Base-by-base conservation (phyloP, 2,113 vertebrate genomes). In the Lasiurus cinereus region DNA sequence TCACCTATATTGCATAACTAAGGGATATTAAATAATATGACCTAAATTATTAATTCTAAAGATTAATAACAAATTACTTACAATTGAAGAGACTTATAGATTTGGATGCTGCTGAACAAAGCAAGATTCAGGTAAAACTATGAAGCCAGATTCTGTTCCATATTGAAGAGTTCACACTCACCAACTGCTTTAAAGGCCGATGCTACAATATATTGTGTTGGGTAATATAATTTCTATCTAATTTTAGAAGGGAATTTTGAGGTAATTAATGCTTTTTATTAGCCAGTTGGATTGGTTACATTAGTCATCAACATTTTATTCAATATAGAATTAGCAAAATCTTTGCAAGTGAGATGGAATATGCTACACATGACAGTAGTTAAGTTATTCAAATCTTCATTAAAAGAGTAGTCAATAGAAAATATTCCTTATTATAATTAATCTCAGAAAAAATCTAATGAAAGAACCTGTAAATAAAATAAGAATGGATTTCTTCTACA, bases 391-490 rank as follows among this genome's bases (percentile, higher is more conserved):
- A 97, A 97, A 43, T 84, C 19, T 91, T 96, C 94, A 97, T 97
- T 98, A 96, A 97, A 97, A 80, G 62, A 97, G 89, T 85, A 97
- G 64, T 92, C 92, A 97, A 86, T 70, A 97, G 92, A 96, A 98
- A 98, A 59, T 95, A 97, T 97, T 97, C 43, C 18, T 90, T 83
- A 52, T 88, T 96, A 96, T 96, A 16, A 1, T 43, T 96, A 97
- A 97, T 90, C 83, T 97, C 83, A 93, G 36, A 76, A n/a, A 91
- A 92, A 86, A 80, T 77, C 62, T 94, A 87, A 64, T 67, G 72
- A 97, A 98, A 97, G 12, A 96, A 21, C 5, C 73, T 90, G 84
- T 54, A 56, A 6, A 83, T 94, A 91, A 97, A 95, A 97, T 96
- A 86, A 82, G 5, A 66, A 95, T 96, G 54, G 43, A 94, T 98